Percentiles rank a stretch among this genome's conserved stretches.
These are phyloP conservation scores for Procambarus virginalis DNA, from an alignment of 1,140 invertebrate genomes.

Conservation along the genomic window DNA sequence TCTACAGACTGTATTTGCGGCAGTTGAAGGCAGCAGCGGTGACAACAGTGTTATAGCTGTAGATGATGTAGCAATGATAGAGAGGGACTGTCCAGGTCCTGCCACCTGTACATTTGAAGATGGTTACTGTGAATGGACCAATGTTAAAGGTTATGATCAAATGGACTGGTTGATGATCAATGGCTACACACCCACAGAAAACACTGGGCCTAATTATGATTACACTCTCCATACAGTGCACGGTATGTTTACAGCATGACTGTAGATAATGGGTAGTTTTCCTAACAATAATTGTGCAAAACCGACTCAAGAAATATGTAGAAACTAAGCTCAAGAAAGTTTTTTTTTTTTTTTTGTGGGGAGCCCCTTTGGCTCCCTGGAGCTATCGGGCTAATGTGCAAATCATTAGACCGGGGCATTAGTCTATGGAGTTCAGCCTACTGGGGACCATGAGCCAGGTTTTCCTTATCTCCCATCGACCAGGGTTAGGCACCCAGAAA, in stretches of 20 bases:
- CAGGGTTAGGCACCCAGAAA: too few species aligned
- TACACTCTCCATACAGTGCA: constrained; percentile 44
- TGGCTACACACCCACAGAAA: constrained; percentile 37
- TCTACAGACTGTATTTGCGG: constrained; percentile 28
- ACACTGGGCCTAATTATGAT: constrained; percentile 45
- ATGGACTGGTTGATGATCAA: constrained; percentile 53
- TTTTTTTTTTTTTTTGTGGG: too few species aligned
- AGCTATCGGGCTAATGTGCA: too few species aligned
- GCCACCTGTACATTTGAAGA: constrained; percentile 54
- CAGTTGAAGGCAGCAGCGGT: constrained; percentile 23
- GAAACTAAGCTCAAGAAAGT: too few species aligned
- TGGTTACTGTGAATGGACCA: constrained; percentile 51
- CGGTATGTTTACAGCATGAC: not conserved
- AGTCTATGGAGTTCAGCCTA: too few species aligned
- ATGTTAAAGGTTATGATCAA: constrained; percentile 6
- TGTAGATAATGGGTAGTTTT: too few species aligned
- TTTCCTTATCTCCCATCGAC: too few species aligned
- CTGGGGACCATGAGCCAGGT: too few species aligned
- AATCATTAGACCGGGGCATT: too few species aligned
- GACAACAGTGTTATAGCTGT: constrained; percentile 50
- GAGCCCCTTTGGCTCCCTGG: too few species aligned
- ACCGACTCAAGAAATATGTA: too few species aligned
- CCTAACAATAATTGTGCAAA: too few species aligned
- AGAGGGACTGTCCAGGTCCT: constrained; percentile 16
- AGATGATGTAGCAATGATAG: constrained; percentile 36